A percentile compares a stretch with the other conserved stretches of the same genome.
Conservation (phyloP, 2,888 invertebrate genomes). For the Tipula unca region DNA sequence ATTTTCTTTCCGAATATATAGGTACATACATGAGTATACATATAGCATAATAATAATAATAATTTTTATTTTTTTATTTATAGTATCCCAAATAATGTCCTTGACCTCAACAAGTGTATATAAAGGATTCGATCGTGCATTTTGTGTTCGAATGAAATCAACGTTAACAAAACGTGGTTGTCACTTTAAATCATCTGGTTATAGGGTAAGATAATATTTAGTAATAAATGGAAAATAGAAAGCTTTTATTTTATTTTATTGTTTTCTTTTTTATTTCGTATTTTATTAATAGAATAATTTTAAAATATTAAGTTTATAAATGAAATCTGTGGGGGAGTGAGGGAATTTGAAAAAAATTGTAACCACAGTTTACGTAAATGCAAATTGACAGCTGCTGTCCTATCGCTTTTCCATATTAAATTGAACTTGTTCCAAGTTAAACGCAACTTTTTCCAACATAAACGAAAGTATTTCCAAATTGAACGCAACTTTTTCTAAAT, state of each 20-base stretch:
- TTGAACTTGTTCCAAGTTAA: no score
- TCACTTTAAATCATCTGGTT: conserved; percentile 93
- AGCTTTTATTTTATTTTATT: not conserved
- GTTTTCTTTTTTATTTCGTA: not conserved
- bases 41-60: not conserved
- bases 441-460: no score
- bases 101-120: conserved; percentile 60
- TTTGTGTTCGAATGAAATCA: conserved; percentile 96
- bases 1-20: not conserved
- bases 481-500: no score
- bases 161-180: conserved; percentile 95
- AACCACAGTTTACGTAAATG: no score
- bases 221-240: not conserved
- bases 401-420: no score
- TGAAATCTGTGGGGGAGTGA: not conserved
- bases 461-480: no score
- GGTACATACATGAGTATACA: not conserved
- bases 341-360: no score
- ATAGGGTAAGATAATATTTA: conserved; percentile 62
- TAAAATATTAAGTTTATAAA: not conserved
- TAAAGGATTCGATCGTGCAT: conserved; percentile 83
- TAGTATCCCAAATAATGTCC: conserved; percentile 80
- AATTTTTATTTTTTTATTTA: conserved; percentile 24
- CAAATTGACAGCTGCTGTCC: no score
- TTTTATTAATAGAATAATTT: not conserved